A percentile compares a stretch with the other conserved stretches of the same genome.
Conservation (phyloP, 2,113 vertebrate species). For the Python bivittatus region DNA sequence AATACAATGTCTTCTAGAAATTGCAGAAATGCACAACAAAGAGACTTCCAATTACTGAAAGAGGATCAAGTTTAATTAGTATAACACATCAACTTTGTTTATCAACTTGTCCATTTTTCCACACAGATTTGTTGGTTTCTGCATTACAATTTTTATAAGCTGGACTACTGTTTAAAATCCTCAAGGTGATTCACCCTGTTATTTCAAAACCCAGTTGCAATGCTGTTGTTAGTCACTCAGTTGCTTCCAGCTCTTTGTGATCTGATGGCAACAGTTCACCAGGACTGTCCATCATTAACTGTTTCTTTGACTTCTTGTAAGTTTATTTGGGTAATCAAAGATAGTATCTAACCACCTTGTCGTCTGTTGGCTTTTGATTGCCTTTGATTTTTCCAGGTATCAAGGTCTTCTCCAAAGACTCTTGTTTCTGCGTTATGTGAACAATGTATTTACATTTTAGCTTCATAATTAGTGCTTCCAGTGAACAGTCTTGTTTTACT, state of each 20-base stretch:
- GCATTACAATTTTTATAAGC: neutral
- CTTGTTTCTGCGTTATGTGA: neutral
- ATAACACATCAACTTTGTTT: neutral
- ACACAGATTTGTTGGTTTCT: neutral
- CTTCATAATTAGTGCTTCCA: neutral
- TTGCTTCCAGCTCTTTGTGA: neutral
- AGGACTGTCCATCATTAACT: neutral
- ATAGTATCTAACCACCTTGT: neutral
- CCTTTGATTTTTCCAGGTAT: neutral
- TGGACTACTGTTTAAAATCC: neutral
- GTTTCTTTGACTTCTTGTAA: neutral
- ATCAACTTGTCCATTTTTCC: neutral
- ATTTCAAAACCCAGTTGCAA: neutral
- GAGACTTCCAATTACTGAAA: neutral
- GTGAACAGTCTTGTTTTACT: neutral
- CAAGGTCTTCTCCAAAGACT: neutral
- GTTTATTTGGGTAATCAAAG: neutral
- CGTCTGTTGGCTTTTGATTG: neutral
- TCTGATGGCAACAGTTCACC: neutral
- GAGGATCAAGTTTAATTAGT: neutral
- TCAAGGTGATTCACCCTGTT: neutral
- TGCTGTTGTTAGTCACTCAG: neutral
- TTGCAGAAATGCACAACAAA: neutral
- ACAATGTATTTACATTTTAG: neutral
- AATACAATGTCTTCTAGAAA: neutral